Conservation (phyloP, 2,888 invertebrate genomes). For the Salpingus planirostris region DNA sequence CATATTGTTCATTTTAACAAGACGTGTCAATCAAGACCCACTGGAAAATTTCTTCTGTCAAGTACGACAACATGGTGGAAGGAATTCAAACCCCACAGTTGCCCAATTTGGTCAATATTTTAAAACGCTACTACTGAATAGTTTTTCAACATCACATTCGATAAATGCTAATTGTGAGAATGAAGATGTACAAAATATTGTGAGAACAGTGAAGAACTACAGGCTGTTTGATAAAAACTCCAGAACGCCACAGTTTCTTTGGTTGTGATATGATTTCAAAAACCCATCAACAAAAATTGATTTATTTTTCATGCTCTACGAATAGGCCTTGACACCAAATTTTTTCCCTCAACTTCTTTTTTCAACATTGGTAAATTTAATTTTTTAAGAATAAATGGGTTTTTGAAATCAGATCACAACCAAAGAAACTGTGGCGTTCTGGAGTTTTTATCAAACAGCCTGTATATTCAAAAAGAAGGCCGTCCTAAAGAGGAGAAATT, state of each 20-base stretch:
- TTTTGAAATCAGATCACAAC: no score
- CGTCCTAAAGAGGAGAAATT: background rate
- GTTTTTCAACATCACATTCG: slow-evolving; percentile 6
- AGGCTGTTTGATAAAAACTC: no score
- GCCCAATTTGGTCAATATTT: slow-evolving; percentile 6
- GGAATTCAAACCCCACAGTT: slow-evolving; percentile 7
- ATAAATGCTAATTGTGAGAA: slow-evolving; percentile 7
- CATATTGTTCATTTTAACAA: slow-evolving; percentile 2
- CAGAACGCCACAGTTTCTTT: no score
- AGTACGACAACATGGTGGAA: slow-evolving; percentile 6
- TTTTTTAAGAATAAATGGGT: no score
- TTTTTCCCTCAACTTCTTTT: no score
- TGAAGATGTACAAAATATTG: slow-evolving; percentile 1
- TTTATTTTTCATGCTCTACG: no score
- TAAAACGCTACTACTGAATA: slow-evolving; percentile 9
- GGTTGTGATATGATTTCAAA: no score
- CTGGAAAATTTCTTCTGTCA: slow-evolving; percentile 9
- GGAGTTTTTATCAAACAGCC: no score
- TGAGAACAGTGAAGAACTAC: slow-evolving; percentile 5
- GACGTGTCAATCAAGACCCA: slow-evolving; percentile 7
- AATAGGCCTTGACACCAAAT: no score
- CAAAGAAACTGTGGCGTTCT: no score
- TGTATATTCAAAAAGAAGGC: slow-evolving; percentile 4
- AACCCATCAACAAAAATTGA: no score
- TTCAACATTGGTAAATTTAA: no score